Percentiles rank a stretch among this genome's conserved stretches.
Evolutionary conservation across 2,888 invertebrate genomes (phyloP).

Genomic region (Anodontia alba): DNA sequence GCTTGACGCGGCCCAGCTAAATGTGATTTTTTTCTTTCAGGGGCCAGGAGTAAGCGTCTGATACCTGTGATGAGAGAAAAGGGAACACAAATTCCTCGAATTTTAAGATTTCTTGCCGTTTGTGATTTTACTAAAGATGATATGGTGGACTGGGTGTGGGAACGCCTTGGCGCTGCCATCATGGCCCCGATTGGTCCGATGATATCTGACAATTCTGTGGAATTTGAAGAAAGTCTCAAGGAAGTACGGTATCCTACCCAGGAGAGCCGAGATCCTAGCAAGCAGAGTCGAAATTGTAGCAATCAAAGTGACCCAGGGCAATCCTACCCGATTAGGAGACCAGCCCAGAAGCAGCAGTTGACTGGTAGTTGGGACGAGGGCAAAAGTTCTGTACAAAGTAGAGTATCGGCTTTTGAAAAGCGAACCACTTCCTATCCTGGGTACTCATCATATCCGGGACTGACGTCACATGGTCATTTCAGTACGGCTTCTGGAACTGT

Average conservation of each 20-base stretch:
- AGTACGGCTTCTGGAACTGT: not conserved
- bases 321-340: not conserved
- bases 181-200: constrained; percentile 88
- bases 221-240: constrained; percentile 17
- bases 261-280: not conserved
- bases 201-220: constrained; percentile 30
- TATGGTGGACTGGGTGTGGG: constrained; percentile 88
- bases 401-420: not conserved
- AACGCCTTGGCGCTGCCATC: constrained; percentile 92
- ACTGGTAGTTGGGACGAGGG: no score
- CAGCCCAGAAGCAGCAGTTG: no score
- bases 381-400: not conserved
- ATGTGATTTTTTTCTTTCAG: no score
- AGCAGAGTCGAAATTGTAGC: no score
- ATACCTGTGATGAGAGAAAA: constrained; percentile 73
- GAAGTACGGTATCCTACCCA: constrained; percentile 11
- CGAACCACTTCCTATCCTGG: not conserved
- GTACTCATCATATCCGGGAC: not conserved
- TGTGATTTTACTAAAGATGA: constrained; percentile 75
- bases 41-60: constrained; percentile 76
- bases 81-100: constrained; percentile 60
- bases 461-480: no score
- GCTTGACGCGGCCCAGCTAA: no score
- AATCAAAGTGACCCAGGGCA: not conserved
- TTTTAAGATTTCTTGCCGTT: constrained; percentile 69